Base-by-base conservation (phyloP, 2,113 vertebrate species). In the Collichthys lucidus region DNA sequence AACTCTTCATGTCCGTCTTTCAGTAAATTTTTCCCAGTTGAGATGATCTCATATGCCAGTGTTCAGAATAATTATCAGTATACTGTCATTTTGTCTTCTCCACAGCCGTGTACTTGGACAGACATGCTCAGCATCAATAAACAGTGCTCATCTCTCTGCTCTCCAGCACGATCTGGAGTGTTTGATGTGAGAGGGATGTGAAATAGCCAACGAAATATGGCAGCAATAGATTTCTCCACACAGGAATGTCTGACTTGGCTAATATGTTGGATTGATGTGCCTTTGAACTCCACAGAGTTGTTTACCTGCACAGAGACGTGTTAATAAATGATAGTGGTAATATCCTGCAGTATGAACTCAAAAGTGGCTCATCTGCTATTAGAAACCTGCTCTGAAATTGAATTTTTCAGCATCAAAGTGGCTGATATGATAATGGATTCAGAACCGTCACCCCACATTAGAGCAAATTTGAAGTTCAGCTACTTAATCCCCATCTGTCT, bases 261-360 rank as follows among this genome's bases (percentile, higher is more conserved):
- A 74, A 81, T 78, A 24, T 71, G 47, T 80, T 5, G 65, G 66
- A 65, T 42, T 91, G 85, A 88, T 44, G 74, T 44, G 82, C 74
- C 90, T 92, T 91, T 92, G 91, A 93, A 92, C 88, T 80, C 40
- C 42, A 0, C 31, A 4, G 24, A 79, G 78, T 83, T 91, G 90
- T 92, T 92, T 91, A 90, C 85, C 57, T 86, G 79, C 61, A 31
- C 56, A n/a, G 31, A 83, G 75, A 85, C 0, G 16, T 77, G 70
- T 69, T 89, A 83, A 86, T 89, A 78, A 89, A 73, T 63, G 86
- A 89, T 88, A 84, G 83, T 26, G 59, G 67, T 65, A 82, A 84
- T 83, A 89, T 40, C 78, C 89, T 81, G 61, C 80, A 50, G 79
- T 50, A 65, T 82, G 74, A 84, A 85, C 80, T 77, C 72, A 22